These are phyloP conservation scores for Onychostoma macrolepis DNA, from an alignment of 2,113 vertebrate genomes.

Conservation along the genomic window DNA sequence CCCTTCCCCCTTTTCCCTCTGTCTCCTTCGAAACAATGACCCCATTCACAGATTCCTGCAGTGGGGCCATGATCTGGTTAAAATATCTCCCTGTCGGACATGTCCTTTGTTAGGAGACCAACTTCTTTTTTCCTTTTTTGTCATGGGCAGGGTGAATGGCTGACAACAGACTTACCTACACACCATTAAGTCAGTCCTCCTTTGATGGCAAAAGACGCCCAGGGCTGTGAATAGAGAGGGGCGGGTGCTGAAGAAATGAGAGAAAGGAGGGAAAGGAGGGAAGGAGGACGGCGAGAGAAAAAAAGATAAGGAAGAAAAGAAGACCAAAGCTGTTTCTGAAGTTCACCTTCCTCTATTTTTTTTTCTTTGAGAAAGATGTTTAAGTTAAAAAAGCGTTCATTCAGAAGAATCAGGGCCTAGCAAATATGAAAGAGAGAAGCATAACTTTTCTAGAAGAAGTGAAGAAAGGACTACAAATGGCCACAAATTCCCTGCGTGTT, in stretches of 20 bases:
- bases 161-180: conserved; percentile 74
- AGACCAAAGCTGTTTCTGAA: neutral
- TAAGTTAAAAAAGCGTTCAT: conserved; percentile 28
- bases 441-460: conserved; percentile 38
- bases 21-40: conserved; percentile 63
- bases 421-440: conserved; percentile 15
- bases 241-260: conserved; percentile 27
- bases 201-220: conserved; percentile 72
- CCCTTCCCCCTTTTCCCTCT: conserved; percentile 42
- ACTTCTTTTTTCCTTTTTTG: conserved; percentile 54
- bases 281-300: neutral
- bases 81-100: conserved; percentile 68
- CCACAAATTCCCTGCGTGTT: conserved; percentile 36
- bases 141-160: conserved; percentile 57
- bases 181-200: conserved; percentile 64
- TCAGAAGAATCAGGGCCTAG: conserved; percentile 16
- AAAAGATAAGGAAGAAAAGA: conserved; percentile 44
- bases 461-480: conserved; percentile 18
- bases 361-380: conserved; percentile 21
- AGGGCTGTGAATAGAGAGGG: conserved; percentile 66
- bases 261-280: conserved; percentile 32
- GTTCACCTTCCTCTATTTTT: conserved; percentile 8
- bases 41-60: conserved; percentile 62
- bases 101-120: conserved; percentile 54
- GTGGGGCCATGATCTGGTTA: conserved; percentile 64